A percentile compares a stretch with the other conserved stretches of the same genome.
These are phyloP conservation scores for Drosophila rhopaloa DNA, from an alignment of 1,140 invertebrate genomes.

Conservation along the genomic window DNA sequence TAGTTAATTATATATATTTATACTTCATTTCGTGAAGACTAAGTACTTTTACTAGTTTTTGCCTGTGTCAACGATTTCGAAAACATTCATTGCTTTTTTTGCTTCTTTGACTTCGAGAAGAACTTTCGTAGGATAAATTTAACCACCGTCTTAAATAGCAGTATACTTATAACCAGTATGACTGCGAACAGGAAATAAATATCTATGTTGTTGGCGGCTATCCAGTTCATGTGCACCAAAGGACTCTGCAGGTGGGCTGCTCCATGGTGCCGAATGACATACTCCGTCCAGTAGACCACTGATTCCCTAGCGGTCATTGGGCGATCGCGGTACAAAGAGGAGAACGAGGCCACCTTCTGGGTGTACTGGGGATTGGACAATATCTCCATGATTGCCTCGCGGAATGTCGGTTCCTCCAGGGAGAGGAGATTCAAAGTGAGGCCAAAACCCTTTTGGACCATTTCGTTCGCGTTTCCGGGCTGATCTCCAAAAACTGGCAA, in stretches of 20 bases:
- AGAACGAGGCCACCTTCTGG: no score
- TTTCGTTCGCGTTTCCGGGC: neutral
- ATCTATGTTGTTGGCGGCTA: slow-evolving; percentile 3
- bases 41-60: neutral
- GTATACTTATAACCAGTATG: neutral
- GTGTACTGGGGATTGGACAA: no score
- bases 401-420: neutral
- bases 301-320: no score
- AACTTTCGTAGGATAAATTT: neutral
- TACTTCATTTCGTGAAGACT: neutral
- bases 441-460: neutral
- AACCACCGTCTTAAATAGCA: neutral
- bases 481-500: neutral
- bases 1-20: no score
- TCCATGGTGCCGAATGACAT: neutral
- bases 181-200: neutral
- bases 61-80: neutral
- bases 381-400: no score
- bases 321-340: no score
- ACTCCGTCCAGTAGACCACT: no score
- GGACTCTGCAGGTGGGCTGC: slow-evolving; percentile 7
- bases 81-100: neutral
- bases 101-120: neutral
- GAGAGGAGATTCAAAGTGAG: neutral
- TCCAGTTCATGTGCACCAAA: slow-evolving; percentile 1